Evolutionary conservation across 2,797 vertebrate species (phyloP), one percentile per base, ranked within the genome.

Genomic region (Sebastolobus alascanus): DNA sequence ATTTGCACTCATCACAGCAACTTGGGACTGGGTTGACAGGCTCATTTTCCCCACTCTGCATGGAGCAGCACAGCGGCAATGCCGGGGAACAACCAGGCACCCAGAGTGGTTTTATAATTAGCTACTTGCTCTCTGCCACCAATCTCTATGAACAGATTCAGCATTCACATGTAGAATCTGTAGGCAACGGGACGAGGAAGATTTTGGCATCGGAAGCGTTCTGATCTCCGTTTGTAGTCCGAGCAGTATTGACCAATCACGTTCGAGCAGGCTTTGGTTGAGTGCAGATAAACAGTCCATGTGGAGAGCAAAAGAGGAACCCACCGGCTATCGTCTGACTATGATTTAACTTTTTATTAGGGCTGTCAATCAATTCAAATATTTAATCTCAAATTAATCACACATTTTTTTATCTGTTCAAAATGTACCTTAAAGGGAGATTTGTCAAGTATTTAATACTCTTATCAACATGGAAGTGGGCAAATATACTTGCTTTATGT

Each of bases 21-120:
- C 84, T 81, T 88, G 88, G 92, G 93, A 91, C 89, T 63, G 83
- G 88, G 84, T 88, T 94, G 94, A 95, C 95, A 95, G 93, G 85
- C 93, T 95, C 93, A 95, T 95, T 96, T 94, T 90, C 93, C 88
- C 91, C 80, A 91, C 92, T 94, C 91, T 90, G 88, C 92, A 93
- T 93, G 90, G 82, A 93, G 85, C 89, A 77, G 88, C 81, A 38
- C 86, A 76, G 91, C 90, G 90, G 88, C 82, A 67, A 90, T 83
- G 88, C 86, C 71, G 70, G 79, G 72, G 79, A 90, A 90, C 87
- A 90, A 89, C 84, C 84, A 83, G 89, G 87, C 84, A 91, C 92
- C 86, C 82, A 72, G 89, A 94, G 92, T 87, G 89, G 85, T 88
- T 94, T 94, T 94, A 94, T 94, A 96, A 96, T 96, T 96, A 96